Conservation (phyloP, 2,888 invertebrate genomes). For the Leptarthrus brevirostris region DNA sequence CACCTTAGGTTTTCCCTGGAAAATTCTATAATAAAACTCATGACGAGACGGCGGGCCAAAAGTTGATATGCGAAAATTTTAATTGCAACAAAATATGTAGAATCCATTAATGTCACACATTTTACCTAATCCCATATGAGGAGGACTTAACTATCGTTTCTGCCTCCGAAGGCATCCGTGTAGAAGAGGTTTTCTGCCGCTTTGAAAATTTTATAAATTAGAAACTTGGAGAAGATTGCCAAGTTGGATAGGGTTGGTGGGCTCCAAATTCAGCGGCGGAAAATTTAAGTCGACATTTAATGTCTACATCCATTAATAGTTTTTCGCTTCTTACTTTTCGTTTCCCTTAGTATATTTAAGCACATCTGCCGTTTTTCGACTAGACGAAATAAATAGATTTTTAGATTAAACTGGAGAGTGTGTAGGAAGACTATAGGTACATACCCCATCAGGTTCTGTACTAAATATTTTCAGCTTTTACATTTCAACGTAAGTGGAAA, state of each 20-base stretch:
- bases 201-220: slow-evolving; percentile 43
- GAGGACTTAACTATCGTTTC: slow-evolving; percentile 34
- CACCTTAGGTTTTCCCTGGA: too few species aligned
- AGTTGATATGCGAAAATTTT: slow-evolving; percentile 25
- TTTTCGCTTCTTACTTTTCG: slow-evolving; percentile 29
- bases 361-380: slow-evolving; percentile 36
- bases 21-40: too few species aligned
- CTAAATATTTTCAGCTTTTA: background rate
- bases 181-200: background rate
- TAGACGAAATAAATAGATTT: slow-evolving; percentile 43
- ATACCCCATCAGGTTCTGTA: too few species aligned
- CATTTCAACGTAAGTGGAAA: background rate
- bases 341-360: slow-evolving; percentile 21
- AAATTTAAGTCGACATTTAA: slow-evolving; percentile 37
- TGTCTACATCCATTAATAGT: slow-evolving; percentile 40
- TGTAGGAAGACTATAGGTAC: background rate
- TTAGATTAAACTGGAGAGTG: too few species aligned
- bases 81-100: slow-evolving; percentile 33
- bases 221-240: slow-evolving; percentile 15
- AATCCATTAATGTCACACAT: slow-evolving; percentile 46
- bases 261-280: slow-evolving; percentile 27
- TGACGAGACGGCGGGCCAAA: too few species aligned
- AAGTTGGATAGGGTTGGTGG: background rate
- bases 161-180: background rate
- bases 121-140: slow-evolving; percentile 45